phyloP scores from a whole-genome alignment of 23 tunicate species.

The Diplosoma virens region DNA sequence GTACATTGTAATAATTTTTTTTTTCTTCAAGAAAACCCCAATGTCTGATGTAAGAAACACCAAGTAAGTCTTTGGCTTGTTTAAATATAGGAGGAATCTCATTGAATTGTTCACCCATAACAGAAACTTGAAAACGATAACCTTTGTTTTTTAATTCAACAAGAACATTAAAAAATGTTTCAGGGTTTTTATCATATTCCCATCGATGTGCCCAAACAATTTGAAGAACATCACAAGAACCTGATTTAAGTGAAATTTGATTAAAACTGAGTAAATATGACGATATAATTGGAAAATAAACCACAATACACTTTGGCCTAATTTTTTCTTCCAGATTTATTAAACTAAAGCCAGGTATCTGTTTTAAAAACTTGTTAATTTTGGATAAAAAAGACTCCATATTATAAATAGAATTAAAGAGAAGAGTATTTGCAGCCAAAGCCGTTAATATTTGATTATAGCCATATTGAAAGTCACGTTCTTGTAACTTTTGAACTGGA shows the following conservation, averaged over 20 bases:
- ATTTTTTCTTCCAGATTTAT: conserved; percentile 17
- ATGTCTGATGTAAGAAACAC: conserved; percentile 43
- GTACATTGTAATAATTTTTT: conserved; percentile 24
- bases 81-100: conserved; percentile 64
- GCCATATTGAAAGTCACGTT: conserved; percentile 84
- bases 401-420: conserved; percentile 75
- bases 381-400: conserved; percentile 69
- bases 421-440: conserved; percentile 69
- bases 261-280: neutral
- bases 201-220: conserved; percentile 95
- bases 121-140: conserved; percentile 55
- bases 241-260: neutral
- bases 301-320: conserved; percentile 50
- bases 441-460: conserved; percentile 87
- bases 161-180: conserved; percentile 63
- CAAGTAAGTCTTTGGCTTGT: conserved; percentile 50
- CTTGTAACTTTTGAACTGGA: conserved; percentile 68
- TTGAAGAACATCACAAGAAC: conserved; percentile 10
- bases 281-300: conserved; percentile 66
- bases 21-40: conserved; percentile 65
- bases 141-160: conserved; percentile 52
- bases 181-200: conserved; percentile 96
- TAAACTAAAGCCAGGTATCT: conserved; percentile 65
- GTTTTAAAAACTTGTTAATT: conserved; percentile 49
- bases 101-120: conserved; percentile 65